Percentiles rank a stretch among this genome's conserved stretches.
Evolutionary conservation across 2,888 invertebrate species (phyloP).

Genomic region (Platycheirus albimanus): DNA sequence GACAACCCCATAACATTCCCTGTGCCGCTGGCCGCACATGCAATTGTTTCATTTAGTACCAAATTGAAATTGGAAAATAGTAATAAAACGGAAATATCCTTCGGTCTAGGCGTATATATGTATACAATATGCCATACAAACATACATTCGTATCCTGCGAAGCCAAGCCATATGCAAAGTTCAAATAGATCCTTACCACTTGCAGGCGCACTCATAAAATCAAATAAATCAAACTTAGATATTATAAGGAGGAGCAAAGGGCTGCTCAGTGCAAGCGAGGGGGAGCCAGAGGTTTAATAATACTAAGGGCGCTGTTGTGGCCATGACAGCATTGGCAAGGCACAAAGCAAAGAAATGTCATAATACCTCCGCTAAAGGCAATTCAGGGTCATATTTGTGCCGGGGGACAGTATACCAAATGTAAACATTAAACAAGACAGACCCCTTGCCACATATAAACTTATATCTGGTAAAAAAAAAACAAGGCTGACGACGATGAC

Average conservation of each 20-base stretch:
- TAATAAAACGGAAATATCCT: constrained; percentile 73
- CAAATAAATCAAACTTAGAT: constrained; percentile 68
- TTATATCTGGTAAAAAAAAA: constrained; percentile 3
- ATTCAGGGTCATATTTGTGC: constrained; percentile 71
- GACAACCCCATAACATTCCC: background rate
- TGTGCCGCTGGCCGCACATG: constrained; percentile 16
- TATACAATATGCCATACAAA: no score
- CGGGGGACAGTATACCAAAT: constrained; percentile 38
- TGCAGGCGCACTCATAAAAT: constrained; percentile 69
- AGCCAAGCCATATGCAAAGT: constrained; percentile 49
- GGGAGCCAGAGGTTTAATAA: background rate
- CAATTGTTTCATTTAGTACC: constrained; percentile 67
- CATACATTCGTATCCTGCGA: constrained; percentile 5
- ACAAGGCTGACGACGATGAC: constrained; percentile 1
- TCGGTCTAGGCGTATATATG: constrained; percentile 47
- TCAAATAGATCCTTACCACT: constrained; percentile 34
- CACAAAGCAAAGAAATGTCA: constrained; percentile 56
- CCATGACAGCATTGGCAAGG: constrained; percentile 18
- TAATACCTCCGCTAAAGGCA: constrained; percentile 57
- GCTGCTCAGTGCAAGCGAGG: no score
- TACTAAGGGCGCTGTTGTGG: constrained; percentile 20
- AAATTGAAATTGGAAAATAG: constrained; percentile 70
- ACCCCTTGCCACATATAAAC: constrained; percentile 22
- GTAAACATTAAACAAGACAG: constrained; percentile 59
- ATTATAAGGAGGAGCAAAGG: background rate